A percentile compares a stretch with the other conserved stretches of the same genome.
Evolutionary conservation across 1,140 invertebrate genomes (phyloP).

Genomic region (Drosophila sp.): DNA sequence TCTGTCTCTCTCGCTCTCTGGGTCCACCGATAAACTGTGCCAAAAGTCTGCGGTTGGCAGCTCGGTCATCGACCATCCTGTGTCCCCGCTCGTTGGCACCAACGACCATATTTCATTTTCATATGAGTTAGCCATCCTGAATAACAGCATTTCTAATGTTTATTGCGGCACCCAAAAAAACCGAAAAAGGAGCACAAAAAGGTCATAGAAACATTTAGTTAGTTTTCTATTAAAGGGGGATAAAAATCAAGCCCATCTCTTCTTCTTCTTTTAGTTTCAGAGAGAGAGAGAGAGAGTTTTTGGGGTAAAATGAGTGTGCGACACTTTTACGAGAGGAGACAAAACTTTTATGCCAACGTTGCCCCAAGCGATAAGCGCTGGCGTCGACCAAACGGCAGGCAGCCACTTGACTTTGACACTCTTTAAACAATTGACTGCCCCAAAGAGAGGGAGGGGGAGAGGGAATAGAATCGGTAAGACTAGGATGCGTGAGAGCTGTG

Average conservation of each 20-base stretch:
- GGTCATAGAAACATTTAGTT: constrained; percentile 9
- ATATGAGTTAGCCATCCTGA: constrained; percentile 60
- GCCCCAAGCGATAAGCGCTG: constrained; percentile 68
- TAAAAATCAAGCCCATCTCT: constrained; percentile 31
- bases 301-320: constrained; percentile 29
- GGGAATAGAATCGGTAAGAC: background rate
- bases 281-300: background rate
- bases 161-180: constrained; percentile 43
- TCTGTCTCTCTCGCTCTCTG: background rate
- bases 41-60: constrained; percentile 79
- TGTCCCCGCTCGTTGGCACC: constrained; percentile 27
- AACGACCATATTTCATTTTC: constrained; percentile 64
- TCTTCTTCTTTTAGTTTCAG: constrained; percentile 23
- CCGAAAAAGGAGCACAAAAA: background rate
- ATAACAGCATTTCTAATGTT: constrained; percentile 66
- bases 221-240: background rate
- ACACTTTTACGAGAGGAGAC: constrained; percentile 63
- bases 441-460: background rate
- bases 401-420: constrained; percentile 78
- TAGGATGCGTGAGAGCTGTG: constrained; percentile 49
- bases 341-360: constrained; percentile 77
- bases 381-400: constrained; percentile 44
- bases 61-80: constrained; percentile 45
- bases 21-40: constrained; percentile 71
- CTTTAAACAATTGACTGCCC: constrained; percentile 75